Evolutionary conservation across 2,797 vertebrate genomes (phyloP), one percentile per base, ranked within the genome.

Genomic region (Hemibagrus guttatus): DNA sequence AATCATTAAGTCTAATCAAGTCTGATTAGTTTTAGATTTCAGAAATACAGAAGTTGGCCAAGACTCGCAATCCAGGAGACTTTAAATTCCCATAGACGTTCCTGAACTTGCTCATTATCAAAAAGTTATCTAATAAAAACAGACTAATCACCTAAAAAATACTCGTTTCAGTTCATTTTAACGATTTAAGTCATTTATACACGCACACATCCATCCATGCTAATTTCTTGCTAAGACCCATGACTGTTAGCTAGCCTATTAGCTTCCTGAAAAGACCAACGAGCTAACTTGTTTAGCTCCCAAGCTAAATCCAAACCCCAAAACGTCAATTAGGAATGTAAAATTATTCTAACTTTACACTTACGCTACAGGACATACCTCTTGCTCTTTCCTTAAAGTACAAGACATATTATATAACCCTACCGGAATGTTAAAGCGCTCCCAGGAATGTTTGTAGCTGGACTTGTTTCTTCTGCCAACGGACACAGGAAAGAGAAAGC

Each of bases 401-500:
- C 13, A 58, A 49, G 1, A 19, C n/a, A 7, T 4, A 23, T n/a
- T 31, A 58, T 49, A 16, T 9, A 69, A 64, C 3, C 63, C 12
- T 92, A 91, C 89, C 91, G 76, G 84, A 80, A 23, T 59, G 21
- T 68, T 84, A 72, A 63, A 79, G 58, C 46, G 76, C 74, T 88
- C 83, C 81, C 78, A 87, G 61, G 82, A 87, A 80, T 86, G 85
- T 89, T 76, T 74, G 39, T 31, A 52, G 86, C 19, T 79, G 82
- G 58, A 86, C 81, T 84, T 85, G 80, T 78, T 86, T 83, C 81
- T 58, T 83, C 87, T 87, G 83, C 90, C 89, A 91, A 90, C 89
- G 61, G 89, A 85, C 84, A 87, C 89, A 83, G 91, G 91, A 93
- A 92, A 89, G 84, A 71, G 84, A 86, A 81, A 16, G 64, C 35